These are phyloP conservation scores for Eremobia ochroleuca DNA, from an alignment of 2,888 invertebrate species.

Conservation along the genomic window DNA sequence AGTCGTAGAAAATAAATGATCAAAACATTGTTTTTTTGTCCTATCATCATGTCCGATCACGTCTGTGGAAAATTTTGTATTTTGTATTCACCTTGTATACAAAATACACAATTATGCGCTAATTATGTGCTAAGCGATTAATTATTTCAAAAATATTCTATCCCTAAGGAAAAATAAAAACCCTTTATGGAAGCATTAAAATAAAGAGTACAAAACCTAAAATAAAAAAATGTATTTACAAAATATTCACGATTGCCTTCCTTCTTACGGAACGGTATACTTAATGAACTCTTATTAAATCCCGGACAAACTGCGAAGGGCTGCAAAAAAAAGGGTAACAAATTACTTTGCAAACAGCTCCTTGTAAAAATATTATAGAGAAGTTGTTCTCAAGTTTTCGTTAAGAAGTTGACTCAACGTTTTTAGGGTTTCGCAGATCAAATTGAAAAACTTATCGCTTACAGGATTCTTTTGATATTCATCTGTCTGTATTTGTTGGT, in stretches of 20 bases:
- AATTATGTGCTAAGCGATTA: too few relatives aligned
- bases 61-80: too few relatives aligned
- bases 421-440: constrained; percentile 26
- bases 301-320: constrained; percentile 72
- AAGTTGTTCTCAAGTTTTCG: constrained; percentile 40
- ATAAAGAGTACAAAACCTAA: constrained; percentile 27
- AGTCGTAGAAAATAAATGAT: too few relatives aligned
- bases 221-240: constrained; percentile 48
- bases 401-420: constrained; percentile 45
- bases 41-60: too few relatives aligned
- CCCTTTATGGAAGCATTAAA: constrained; percentile 1
- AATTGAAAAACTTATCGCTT: constrained; percentile 32
- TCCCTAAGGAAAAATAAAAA: not conserved
- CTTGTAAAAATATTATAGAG: constrained; percentile 61
- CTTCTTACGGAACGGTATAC: constrained; percentile 42
- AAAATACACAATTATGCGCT: not conserved
- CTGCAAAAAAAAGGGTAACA: constrained; percentile 74
- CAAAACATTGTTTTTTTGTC: too few relatives aligned
- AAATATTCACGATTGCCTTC: constrained; percentile 51
- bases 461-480: not conserved
- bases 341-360: constrained; percentile 77
- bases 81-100: too few relatives aligned
- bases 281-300: constrained; percentile 80
- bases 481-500: not conserved
- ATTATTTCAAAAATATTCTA: not conserved